Conservation (phyloP, 2,113 vertebrate species). For the Carettochelys insculpta region DNA sequence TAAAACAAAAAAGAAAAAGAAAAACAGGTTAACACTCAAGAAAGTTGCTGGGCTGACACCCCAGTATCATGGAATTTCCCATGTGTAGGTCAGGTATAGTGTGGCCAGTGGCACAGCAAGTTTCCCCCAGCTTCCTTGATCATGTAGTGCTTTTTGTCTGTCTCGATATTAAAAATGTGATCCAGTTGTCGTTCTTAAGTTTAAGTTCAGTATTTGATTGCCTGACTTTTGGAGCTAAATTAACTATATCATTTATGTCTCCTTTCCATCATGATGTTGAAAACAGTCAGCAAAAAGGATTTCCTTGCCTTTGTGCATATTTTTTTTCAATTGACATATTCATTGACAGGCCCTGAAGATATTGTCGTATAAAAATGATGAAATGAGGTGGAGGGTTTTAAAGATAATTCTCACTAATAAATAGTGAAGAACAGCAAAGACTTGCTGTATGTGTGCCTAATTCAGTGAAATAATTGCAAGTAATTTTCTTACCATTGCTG, state of each 20-base stretch:
- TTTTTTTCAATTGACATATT: accelerated
- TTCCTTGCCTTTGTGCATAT: neutral
- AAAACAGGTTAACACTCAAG: accelerated
- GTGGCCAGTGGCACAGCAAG: neutral
- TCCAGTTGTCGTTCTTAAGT: neutral
- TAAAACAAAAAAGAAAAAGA: neutral
- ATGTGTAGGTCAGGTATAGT: neutral
- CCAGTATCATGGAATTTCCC: neutral
- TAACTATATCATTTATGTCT: neutral
- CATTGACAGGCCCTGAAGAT: neutral
- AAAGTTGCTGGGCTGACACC: neutral
- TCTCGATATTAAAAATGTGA: neutral
- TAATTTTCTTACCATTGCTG: neutral
- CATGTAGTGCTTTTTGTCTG: neutral
- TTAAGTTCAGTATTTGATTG: neutral
- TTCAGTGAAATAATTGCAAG: neutral
- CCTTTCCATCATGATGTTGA: neutral
- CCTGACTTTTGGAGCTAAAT: neutral
- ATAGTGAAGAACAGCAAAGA: neutral
- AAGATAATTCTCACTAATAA: neutral
- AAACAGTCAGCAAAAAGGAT: neutral
- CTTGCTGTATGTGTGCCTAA: neutral
- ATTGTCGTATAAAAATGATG: neutral
- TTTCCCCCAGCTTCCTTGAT: neutral
- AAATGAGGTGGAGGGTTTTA: neutral